Evolutionary conservation across 2,113 vertebrate genomes (phyloP).

Genomic region (Typhlomys cinereus): DNA sequence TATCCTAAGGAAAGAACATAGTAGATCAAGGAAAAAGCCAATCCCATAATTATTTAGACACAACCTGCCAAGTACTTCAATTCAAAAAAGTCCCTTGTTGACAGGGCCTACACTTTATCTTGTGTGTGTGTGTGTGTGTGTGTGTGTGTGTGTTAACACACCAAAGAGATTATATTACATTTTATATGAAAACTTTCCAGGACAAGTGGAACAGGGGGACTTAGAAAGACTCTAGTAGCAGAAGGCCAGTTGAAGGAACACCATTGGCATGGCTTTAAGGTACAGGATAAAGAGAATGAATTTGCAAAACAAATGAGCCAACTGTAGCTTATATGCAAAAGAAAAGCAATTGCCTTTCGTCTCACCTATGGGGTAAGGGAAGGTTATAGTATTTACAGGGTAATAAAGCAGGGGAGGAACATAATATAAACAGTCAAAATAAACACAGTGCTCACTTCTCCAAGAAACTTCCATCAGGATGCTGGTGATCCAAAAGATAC

Average conservation of each 20-base stretch:
- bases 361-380: neutral
- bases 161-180: neutral
- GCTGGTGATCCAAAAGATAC: neutral
- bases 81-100: conserved; percentile 42
- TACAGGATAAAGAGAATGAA: conserved; percentile 32
- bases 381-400: neutral
- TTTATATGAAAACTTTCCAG: conserved; percentile 30
- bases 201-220: neutral
- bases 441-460: neutral
- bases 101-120: neutral
- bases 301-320: conserved; percentile 13
- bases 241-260: conserved; percentile 22
- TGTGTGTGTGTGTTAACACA: neutral
- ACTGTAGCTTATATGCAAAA: conserved; percentile 13
- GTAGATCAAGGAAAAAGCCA: neutral
- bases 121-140: neutral
- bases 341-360: neutral
- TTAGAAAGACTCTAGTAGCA: conserved; percentile 26
- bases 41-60: conserved; percentile 8
- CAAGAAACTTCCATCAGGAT: neutral
- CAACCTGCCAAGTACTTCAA: conserved; percentile 11
- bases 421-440: conserved; percentile 1
- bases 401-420: neutral
- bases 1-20: neutral
- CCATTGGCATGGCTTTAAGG: conserved; percentile 13